Conservation (phyloP, 2,888 invertebrate genomes). For the Sicus ferrugineus region DNA sequence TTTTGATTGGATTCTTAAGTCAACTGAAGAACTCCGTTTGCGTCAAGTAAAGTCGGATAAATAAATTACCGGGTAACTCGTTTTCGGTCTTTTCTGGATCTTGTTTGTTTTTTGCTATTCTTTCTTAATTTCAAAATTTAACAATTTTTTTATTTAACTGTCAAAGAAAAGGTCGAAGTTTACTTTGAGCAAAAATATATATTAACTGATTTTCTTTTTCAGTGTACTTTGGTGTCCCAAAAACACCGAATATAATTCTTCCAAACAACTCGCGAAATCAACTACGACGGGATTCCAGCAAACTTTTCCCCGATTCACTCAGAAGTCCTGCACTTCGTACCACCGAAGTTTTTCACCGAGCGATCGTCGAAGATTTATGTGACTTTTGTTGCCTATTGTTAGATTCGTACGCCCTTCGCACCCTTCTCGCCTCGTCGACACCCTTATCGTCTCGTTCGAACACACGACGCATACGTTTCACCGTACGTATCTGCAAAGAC, state of each 20-base stretch:
- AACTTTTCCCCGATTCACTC: neutral
- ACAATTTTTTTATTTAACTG: no score
- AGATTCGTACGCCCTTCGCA: neutral
- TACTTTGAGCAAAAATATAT: no score
- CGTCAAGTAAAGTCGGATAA: no score
- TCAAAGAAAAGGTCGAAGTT: no score
- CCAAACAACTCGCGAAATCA: neutral
- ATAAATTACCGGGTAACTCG: no score
- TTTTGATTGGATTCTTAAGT: no score
- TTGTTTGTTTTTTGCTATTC: no score
- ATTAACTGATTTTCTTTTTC: neutral
- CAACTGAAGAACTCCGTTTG: no score
- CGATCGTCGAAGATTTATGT: conserved; percentile 23
- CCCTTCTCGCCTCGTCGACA: neutral
- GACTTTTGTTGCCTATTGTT: conserved; percentile 17
- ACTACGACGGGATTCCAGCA: neutral
- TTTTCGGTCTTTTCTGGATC: no score
- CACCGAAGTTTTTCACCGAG: neutral
- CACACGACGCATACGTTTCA: neutral
- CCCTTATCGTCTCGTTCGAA: neutral
- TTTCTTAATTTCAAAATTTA: no score
- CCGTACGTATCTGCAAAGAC: neutral
- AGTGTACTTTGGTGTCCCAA: neutral
- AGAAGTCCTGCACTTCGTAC: neutral
- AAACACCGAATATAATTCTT: neutral